Conservation (phyloP, 2,888 invertebrate species). For the Teleogryllus oceanicus region DNA sequence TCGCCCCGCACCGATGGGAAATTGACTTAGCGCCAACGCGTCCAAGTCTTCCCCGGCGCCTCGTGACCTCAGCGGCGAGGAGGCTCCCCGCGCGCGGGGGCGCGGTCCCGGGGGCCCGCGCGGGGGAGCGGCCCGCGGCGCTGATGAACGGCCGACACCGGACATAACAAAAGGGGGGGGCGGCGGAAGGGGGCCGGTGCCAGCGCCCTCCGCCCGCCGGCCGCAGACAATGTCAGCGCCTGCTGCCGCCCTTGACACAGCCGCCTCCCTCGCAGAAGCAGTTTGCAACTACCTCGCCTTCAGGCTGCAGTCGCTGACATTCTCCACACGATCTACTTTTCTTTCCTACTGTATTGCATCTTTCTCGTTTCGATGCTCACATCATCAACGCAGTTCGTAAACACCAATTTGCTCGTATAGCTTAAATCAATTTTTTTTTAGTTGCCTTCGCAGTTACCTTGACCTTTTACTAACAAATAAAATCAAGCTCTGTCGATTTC, state of each 20-base stretch:
- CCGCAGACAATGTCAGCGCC: neutral
- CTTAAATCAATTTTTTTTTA: neutral
- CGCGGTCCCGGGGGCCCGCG: conserved; percentile 1
- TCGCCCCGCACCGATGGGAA: too few species aligned
- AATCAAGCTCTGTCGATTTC: too few species aligned
- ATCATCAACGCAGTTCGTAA: too few species aligned
- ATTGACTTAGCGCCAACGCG: too few species aligned
- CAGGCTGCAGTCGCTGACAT: neutral
- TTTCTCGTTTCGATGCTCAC: too few species aligned
- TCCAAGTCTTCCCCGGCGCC: too few species aligned
- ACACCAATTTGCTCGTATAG: too few species aligned
- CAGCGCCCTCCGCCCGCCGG: neutral
- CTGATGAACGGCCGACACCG: conserved; percentile 27
- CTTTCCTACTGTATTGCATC: too few species aligned
- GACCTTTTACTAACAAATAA: too few species aligned
- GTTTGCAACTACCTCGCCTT: neutral
- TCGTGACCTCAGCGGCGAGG: neutral
- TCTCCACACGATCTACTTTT: too few species aligned
- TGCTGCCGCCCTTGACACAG: too few species aligned
- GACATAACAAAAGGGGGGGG: conserved; percentile 27
- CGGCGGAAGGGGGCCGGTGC: neutral
- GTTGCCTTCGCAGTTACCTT: too few species aligned
- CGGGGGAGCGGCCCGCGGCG: conserved; percentile 23
- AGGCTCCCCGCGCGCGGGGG: neutral
- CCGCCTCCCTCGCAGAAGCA: neutral